Evolutionary conservation across 2,888 invertebrate species (phyloP).

Genomic region (Eilema sororculum): DNA sequence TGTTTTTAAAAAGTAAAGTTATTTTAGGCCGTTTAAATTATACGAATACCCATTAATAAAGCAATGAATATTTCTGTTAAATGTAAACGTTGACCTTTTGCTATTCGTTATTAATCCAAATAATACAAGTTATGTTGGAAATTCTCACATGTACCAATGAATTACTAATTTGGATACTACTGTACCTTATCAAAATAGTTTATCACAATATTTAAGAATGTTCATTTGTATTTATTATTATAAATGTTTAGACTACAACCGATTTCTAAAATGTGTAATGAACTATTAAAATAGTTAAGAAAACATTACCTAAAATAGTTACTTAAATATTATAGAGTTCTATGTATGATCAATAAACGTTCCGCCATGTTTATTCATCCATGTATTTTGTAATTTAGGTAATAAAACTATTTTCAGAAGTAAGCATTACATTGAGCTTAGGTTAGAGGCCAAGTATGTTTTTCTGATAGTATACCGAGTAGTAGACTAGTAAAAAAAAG

Average conservation of each 20-base stretch:
- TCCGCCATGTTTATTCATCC: background rate
- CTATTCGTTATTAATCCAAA: slow-evolving; percentile 45
- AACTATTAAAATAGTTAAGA: background rate
- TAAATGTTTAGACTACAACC: background rate
- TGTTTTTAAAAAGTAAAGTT: slow-evolving; percentile 53
- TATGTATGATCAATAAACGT: background rate
- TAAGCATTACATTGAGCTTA: too few species aligned
- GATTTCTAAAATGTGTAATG: background rate
- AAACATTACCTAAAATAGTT: background rate
- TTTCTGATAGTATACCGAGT: too few species aligned
- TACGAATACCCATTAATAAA: slow-evolving; percentile 48
- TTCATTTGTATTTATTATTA: background rate
- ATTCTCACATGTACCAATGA: background rate
- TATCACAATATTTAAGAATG: background rate
- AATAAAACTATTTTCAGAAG: background rate
- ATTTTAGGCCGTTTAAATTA: slow-evolving; percentile 59
- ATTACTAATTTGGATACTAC: background rate
- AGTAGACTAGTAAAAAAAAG: too few species aligned
- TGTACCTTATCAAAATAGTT: background rate
- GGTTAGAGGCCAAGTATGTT: too few species aligned
- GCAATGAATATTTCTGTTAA: slow-evolving; percentile 59
- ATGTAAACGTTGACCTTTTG: slow-evolving; percentile 55
- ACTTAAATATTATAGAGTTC: background rate
- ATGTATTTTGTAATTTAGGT: too few species aligned
- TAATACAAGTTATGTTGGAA: slow-evolving; percentile 14